Percentiles rank a stretch among this genome's conserved stretches.
These are phyloP conservation scores for Himalopsyche kuldschensis DNA, from an alignment of 2,888 invertebrate species.

Conservation along the genomic window DNA sequence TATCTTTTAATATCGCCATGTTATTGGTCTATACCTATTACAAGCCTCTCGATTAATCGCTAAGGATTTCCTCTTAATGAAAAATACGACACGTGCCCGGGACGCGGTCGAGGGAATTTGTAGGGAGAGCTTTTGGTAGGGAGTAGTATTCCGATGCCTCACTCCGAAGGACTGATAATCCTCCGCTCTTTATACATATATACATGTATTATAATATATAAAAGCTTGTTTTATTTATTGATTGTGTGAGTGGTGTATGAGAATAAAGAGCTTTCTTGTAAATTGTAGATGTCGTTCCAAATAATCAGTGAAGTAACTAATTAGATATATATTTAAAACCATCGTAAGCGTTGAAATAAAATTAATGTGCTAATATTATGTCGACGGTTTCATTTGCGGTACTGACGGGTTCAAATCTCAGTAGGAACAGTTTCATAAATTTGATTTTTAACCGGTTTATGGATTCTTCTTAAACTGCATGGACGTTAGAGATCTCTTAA, in stretches of 20 bases:
- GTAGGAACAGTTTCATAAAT: too few relatives aligned
- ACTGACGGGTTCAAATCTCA: too few relatives aligned
- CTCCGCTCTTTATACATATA: background rate
- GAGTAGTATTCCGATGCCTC: background rate
- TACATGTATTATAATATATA: background rate
- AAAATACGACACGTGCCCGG: conserved; percentile 55
- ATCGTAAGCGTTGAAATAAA: too few relatives aligned
- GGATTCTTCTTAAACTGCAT: too few relatives aligned
- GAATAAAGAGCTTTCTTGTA: too few relatives aligned
- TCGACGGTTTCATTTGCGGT: too few relatives aligned
- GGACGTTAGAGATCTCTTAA: too few relatives aligned
- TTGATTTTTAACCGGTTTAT: too few relatives aligned
- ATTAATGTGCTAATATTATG: too few relatives aligned
- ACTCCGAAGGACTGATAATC: background rate
- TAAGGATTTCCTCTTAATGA: conserved; percentile 41
- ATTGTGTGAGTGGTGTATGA: background rate
- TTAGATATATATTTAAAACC: too few relatives aligned
- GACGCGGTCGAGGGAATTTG: conserved; percentile 40
- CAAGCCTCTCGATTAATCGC: background rate
- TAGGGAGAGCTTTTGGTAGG: background rate
- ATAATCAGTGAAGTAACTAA: too few relatives aligned
- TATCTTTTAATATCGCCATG: background rate
- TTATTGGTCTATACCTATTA: background rate
- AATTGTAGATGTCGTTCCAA: too few relatives aligned
- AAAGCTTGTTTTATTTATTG: background rate